Percentiles rank a stretch among this genome's conserved stretches.
These are phyloP conservation scores for Meriones unguiculatus DNA, from an alignment of 2,113 vertebrate species.

Conservation along the genomic window DNA sequence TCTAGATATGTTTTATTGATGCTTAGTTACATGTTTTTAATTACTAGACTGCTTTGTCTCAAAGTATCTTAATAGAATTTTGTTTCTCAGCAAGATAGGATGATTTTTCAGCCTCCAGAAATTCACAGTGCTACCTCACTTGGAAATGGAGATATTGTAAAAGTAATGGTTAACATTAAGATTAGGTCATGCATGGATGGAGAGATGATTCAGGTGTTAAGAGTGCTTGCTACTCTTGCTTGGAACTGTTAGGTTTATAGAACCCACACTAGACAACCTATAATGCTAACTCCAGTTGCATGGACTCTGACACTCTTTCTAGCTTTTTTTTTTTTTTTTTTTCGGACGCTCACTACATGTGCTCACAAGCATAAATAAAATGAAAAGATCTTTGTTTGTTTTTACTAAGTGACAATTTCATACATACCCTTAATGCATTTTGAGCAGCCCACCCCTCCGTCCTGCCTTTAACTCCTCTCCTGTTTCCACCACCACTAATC, in stretches of 20 bases:
- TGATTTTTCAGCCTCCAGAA: not conserved
- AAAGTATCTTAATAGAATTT: not conserved
- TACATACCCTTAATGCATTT: not conserved
- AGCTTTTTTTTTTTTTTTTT: too few species aligned
- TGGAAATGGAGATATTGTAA: not conserved
- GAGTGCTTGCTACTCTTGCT: not conserved
- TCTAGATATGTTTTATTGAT: not conserved
- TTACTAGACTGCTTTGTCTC: conserved; percentile 20
- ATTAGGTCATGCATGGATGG: not conserved
- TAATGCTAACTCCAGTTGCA: not conserved
- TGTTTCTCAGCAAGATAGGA: not conserved
- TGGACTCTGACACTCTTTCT: not conserved
- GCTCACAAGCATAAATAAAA: not conserved
- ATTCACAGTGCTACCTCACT: not conserved
- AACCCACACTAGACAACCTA: not conserved
- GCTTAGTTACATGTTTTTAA: not conserved
- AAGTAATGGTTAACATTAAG: not conserved
- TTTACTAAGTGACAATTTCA: not conserved
- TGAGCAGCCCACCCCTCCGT: not conserved
- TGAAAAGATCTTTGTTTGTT: too few species aligned
- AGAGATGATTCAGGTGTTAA: not conserved
- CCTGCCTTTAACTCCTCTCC: not conserved
- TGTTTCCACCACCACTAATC: too few species aligned
- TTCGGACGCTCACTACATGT: not conserved
- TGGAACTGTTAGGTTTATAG: not conserved